Conservation (phyloP, 30 jellyfish, hydroid and myxozoan genomes). For the Catostylus mosaicus region DNA sequence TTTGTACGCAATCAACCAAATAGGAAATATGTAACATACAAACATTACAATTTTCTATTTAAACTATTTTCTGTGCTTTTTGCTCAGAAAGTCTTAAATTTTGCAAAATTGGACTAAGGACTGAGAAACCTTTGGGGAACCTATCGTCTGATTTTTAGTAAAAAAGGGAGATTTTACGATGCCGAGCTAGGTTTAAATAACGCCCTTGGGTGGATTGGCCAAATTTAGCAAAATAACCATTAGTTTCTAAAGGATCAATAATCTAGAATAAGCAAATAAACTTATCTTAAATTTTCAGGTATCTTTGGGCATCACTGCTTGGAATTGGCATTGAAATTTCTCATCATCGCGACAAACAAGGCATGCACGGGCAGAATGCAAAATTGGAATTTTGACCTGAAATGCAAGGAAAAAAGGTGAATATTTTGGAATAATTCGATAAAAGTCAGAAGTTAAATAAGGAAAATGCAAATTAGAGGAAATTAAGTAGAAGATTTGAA, state of each 20-base stretch:
- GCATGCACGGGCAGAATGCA: not conserved
- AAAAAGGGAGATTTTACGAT: no score
- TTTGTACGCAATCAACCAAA: no score
- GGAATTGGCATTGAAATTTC: not conserved
- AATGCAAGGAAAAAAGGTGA: not conserved
- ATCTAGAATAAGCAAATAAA: not conserved
- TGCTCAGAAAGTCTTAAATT: not conserved
- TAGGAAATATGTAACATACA: not conserved
- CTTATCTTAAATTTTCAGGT: not conserved
- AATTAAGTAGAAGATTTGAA: no score
- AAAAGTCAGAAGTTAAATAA: not conserved
- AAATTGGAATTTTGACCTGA: not conserved
- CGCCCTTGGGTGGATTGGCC: no score
- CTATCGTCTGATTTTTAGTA: no score
- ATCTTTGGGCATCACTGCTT: not conserved
- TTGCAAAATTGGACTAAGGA: not conserved
- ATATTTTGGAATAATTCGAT: not conserved
- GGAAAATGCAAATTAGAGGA: not conserved
- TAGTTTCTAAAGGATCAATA: no score
- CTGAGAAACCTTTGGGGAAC: no score
- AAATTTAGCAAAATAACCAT: no score
- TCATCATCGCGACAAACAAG: not conserved
- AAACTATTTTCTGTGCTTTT: not conserved
- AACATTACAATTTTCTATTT: no score
- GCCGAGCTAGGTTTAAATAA: no score